A percentile compares a stretch with the other conserved stretches of the same genome.
These are phyloP conservation scores for Zygaena filipendulae DNA, from an alignment of 2,888 invertebrate species.

Conservation along the genomic window DNA sequence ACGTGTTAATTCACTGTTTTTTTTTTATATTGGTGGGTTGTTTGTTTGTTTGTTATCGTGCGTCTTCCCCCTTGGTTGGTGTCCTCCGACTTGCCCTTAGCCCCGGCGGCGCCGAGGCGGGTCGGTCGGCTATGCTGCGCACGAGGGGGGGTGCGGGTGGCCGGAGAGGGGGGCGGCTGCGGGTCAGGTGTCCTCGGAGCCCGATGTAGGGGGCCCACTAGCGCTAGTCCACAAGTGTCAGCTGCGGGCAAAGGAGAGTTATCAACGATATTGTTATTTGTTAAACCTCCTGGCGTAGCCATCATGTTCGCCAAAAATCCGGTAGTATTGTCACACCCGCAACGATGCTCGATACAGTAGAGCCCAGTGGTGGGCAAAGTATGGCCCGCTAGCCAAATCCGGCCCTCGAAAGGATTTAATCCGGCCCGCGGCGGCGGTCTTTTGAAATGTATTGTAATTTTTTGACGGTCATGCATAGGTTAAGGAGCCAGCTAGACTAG, in stretches of 20 bases:
- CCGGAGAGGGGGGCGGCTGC: constrained; percentile 73
- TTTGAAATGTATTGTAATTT: no score
- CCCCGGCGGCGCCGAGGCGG: constrained; percentile 23
- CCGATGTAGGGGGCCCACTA: constrained; percentile 58
- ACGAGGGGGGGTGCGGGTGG: constrained; percentile 22
- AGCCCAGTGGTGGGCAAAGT: not conserved
- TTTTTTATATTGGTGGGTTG: no score
- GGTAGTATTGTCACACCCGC: no score
- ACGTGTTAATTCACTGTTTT: no score
- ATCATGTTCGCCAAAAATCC: no score
- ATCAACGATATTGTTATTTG: not conserved
- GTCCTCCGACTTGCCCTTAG: constrained; percentile 34
- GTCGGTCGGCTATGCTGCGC: constrained; percentile 21
- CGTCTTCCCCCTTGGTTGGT: constrained; percentile 17
- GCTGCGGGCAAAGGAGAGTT: constrained; percentile 25
- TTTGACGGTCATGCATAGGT: no score
- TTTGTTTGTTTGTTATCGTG: no score
- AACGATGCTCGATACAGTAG: not conserved
- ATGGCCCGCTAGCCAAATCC: no score
- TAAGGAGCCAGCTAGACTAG: no score
- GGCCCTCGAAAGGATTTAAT: no score
- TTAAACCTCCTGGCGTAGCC: no score
- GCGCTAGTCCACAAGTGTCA: constrained; percentile 62
- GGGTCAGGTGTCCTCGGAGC: constrained; percentile 69
- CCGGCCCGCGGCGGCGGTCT: no score